Evolutionary conservation across 2,113 vertebrate species (phyloP), one percentile per base, ranked within the genome.

Genomic region (Carassius carassius): DNA sequence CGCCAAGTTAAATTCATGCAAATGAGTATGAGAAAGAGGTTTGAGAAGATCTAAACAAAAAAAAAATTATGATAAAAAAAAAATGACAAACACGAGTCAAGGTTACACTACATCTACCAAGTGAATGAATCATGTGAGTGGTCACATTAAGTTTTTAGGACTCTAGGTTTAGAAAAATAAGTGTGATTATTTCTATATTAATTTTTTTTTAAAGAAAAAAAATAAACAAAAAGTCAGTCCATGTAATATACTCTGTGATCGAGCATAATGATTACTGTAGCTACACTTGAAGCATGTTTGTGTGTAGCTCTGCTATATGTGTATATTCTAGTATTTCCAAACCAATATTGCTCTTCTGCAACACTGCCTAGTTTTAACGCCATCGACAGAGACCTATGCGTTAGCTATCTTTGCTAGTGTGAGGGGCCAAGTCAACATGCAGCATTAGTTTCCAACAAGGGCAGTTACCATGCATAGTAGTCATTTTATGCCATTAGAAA

Each of bases 1-100:
- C 91, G 89, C 91, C 87, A 89, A 92, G 90, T 93, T 86, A 87
- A 91, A 92, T 91, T 92, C 92, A 93, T 94, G 94, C 94, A 93
- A 92, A 93, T 86, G 83, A 86, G 82, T 44, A 29, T 25, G 83
- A 88, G 78, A 70, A 25, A 86, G 82, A 90, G 56, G 35, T 86
- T 69, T 62, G 65, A 32, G 12, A 16, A 56, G 56, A 74, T 79
- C 78, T 79, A 72, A 47, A 73, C 8, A 47, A 58, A 35, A 7
- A 58, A 69, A 47, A 32, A 47, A 44, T 32, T 12, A 78, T 21
- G 4, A 10, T 0, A 72, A 58, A 51, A 44, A 58, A 67, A 67
- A 19, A 23, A 82, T 41, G 21, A 63, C 72, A 11, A 79, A 58
- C 73, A 84, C 62, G 63, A 74, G 83, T 84, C 74, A 72, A 82